Conservation (phyloP, 2,797 vertebrate genomes). For the Chiloscyllium punctatum region DNA sequence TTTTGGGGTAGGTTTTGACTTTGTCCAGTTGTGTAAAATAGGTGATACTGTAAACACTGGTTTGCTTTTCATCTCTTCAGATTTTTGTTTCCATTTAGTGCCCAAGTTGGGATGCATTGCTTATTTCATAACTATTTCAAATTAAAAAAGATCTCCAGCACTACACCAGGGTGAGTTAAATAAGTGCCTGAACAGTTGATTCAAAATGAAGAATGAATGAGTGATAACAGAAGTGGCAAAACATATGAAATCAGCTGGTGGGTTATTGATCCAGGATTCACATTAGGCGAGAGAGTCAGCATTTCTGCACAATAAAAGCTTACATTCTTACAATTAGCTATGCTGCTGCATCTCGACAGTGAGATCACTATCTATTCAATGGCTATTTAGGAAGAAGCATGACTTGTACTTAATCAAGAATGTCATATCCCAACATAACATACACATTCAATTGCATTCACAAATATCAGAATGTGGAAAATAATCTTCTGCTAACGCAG, state of each 20-base stretch:
- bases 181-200: neutral
- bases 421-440: slow-evolving; percentile 49
- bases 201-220: slow-evolving; percentile 5
- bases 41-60: neutral
- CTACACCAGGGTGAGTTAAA: neutral
- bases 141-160: neutral
- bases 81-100: neutral
- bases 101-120: neutral
- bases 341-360: neutral
- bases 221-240: neutral
- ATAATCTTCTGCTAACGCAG: slow-evolving; percentile 13
- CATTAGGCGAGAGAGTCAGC: neutral
- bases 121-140: neutral
- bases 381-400: neutral
- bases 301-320: neutral
- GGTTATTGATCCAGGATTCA: neutral
- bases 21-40: neutral
- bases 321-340: neutral
- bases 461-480: slow-evolving; percentile 18
- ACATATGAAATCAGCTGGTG: neutral
- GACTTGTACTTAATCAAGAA: slow-evolving; percentile 15
- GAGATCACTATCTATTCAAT: neutral
- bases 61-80: neutral
- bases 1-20: too few species aligned
- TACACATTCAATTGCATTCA: slow-evolving; percentile 38